Conservation (phyloP, 1,140 invertebrate genomes). For the Ditylenchus dipsaci region DNA sequence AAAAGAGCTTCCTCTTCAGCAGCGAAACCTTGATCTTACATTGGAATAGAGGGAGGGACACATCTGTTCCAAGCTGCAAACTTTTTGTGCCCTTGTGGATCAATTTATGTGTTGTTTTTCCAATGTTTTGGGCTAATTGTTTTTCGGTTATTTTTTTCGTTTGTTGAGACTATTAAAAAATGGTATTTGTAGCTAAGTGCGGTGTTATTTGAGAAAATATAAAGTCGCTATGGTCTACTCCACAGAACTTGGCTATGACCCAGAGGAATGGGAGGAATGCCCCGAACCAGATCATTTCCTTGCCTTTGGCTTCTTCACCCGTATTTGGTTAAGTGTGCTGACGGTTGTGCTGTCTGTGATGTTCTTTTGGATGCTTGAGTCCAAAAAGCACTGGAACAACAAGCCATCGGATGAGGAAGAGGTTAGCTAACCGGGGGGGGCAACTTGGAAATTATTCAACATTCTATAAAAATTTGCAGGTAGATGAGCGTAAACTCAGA, state of each 20-base stretch:
- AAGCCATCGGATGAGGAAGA: not conserved
- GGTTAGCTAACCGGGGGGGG: not conserved
- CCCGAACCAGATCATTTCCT: slow-evolving; percentile 38
- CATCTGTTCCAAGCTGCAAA: too few species aligned
- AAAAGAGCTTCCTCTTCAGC: too few species aligned
- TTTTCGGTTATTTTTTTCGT: too few species aligned
- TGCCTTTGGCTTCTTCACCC: slow-evolving; percentile 9
- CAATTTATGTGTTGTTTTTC: too few species aligned
- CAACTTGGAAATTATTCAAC: too few species aligned
- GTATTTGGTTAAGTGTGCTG: slow-evolving; percentile 6
- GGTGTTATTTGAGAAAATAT: not conserved
- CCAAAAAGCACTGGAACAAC: not conserved
- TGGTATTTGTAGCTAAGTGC: too few species aligned
- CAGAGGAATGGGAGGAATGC: slow-evolving; percentile 50
- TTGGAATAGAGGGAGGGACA: too few species aligned
- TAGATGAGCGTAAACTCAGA: not conserved
- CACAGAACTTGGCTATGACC: slow-evolving; percentile 43
- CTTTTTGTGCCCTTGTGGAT: too few species aligned
- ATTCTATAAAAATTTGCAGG: not conserved
- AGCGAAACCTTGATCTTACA: too few species aligned
- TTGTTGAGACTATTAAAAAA: too few species aligned
- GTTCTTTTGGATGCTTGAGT: slow-evolving; percentile 18
- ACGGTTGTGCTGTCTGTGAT: slow-evolving; percentile 1
- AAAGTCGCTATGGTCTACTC: slow-evolving; percentile 31
- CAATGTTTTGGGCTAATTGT: too few species aligned